Evolutionary conservation across 2,797 vertebrate genomes (phyloP).

Genomic region (Gorsachius magnificus): DNA sequence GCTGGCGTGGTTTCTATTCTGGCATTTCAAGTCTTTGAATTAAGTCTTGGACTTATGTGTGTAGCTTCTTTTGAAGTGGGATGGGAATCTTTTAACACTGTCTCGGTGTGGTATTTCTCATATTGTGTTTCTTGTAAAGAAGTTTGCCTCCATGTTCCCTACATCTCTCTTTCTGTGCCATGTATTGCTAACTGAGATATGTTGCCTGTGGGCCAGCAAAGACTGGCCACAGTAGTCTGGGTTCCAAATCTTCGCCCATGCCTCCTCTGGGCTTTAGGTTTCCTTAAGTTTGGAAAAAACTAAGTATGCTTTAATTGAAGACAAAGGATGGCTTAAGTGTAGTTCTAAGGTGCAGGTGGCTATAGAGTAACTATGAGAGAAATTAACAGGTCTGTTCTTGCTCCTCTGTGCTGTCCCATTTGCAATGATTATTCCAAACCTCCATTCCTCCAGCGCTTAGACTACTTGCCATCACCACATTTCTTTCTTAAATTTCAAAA

Average conservation of each 20-base stretch:
- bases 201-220: not conserved
- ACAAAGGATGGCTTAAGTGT: not conserved
- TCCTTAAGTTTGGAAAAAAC: not conserved
- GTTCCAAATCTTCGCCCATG: not conserved
- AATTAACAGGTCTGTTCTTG: not conserved
- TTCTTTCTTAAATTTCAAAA: not conserved
- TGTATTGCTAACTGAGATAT: not conserved
- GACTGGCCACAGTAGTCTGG: not conserved
- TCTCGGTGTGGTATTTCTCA: not conserved
- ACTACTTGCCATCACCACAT: not conserved
- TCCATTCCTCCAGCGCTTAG: not conserved
- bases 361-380: not conserved
- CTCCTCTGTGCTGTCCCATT: not conserved
- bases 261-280: not conserved
- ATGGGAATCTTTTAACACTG: not conserved
- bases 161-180: not conserved
- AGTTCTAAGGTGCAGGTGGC: not conserved
- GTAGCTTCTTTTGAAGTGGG: not conserved
- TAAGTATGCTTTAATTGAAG: not conserved
- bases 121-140: not conserved
- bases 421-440: not conserved
- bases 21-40: not conserved
- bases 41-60: not conserved
- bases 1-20: not conserved
- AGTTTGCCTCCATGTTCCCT: not conserved